Conservation (phyloP, 2,797 vertebrate species). For the Galagoides demidoff region DNA sequence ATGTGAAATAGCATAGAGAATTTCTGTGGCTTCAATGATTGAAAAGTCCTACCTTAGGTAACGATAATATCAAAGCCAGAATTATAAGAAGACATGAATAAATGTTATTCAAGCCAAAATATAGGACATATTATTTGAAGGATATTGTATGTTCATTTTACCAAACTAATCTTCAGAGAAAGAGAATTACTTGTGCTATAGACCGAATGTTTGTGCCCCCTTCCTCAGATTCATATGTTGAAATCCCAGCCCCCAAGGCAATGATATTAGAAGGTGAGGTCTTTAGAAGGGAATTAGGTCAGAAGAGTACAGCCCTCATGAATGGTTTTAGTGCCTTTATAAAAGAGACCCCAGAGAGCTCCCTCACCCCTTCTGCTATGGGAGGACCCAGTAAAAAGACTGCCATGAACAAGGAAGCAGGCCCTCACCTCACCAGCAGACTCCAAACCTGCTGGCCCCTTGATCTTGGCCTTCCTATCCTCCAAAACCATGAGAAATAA, state of each 20-base stretch:
- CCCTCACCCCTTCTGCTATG: too few species aligned
- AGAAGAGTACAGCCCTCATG: not conserved
- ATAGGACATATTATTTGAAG: not conserved
- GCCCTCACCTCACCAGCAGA: not conserved
- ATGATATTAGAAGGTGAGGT: not conserved
- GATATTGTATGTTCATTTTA: not conserved
- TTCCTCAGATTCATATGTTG: not conserved
- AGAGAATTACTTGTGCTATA: not conserved
- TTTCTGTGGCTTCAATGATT: not conserved
- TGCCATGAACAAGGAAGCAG: not conserved
- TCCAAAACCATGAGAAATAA: not conserved
- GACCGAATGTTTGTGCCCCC: not conserved
- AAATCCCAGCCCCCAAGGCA: not conserved
- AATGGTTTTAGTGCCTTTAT: not conserved
- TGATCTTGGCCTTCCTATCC: not conserved
- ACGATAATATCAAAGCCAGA: not conserved
- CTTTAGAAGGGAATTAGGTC: not conserved
- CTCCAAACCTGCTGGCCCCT: not conserved
- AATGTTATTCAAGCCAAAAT: not conserved
- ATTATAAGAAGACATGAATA: not conserved
- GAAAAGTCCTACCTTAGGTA: not conserved
- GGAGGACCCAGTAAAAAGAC: not conserved
- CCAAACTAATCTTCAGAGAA: not conserved
- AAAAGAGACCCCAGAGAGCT: not conserved
- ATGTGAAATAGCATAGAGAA: conserved; percentile 27